Conservation (phyloP, 2,888 invertebrate genomes). For the Actias luna region DNA sequence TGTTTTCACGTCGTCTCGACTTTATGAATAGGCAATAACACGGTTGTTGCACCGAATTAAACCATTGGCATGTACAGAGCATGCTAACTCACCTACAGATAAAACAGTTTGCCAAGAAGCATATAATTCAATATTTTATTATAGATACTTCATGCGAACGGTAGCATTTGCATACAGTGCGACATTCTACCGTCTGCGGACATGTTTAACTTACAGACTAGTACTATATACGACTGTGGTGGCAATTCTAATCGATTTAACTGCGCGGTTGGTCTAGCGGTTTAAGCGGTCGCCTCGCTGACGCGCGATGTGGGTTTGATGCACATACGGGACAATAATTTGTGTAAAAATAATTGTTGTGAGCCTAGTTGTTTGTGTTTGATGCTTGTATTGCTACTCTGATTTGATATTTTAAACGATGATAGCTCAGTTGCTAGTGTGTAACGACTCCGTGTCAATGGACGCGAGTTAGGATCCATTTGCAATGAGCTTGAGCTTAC, state of each 20-base stretch:
- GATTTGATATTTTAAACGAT: too few relatives aligned
- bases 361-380: too few relatives aligned
- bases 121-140: slow-evolving; percentile 7
- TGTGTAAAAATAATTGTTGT: too few relatives aligned
- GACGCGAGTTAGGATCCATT: too few relatives aligned
- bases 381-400: too few relatives aligned
- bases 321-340: too few relatives aligned
- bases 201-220: slow-evolving; percentile 5
- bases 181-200: neutral
- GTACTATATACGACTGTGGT: neutral
- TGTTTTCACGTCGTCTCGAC: slow-evolving; percentile 11
- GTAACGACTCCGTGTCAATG: too few relatives aligned
- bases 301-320: too few relatives aligned
- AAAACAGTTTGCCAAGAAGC: slow-evolving; percentile 5
- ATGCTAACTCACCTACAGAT: slow-evolving; percentile 5
- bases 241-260: neutral
- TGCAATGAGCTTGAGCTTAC: too few relatives aligned
- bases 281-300: too few relatives aligned
- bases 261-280: too few relatives aligned
- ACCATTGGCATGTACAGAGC: slow-evolving; percentile 19
- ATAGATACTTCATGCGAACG: slow-evolving; percentile 6
- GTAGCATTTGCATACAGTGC: slow-evolving; percentile 5
- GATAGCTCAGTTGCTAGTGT: too few relatives aligned
- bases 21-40: slow-evolving; percentile 18
- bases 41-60: slow-evolving; percentile 24